Percentiles rank a stretch among this genome's conserved stretches.
Conservation (phyloP, 1,140 invertebrate species). For the Drosophila repleta region DNA sequence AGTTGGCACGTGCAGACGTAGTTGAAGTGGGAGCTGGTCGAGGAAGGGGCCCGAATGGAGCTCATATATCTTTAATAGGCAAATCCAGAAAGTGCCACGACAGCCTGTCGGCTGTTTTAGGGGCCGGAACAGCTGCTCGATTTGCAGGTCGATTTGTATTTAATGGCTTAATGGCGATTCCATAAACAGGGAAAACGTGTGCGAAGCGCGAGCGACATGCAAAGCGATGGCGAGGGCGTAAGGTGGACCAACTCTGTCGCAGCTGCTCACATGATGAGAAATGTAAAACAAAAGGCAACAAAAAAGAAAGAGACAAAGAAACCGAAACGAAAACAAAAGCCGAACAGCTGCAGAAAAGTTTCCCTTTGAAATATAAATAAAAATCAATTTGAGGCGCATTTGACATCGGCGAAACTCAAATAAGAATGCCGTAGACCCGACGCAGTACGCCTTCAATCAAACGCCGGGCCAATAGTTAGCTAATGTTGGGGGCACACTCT, state of each 20-base stretch:
- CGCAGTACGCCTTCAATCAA: conserved; percentile 51
- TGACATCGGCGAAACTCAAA: conserved; percentile 73
- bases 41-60: not conserved
- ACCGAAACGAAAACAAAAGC: conserved; percentile 59
- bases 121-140: conserved; percentile 26
- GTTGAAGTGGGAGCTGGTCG: conserved; percentile 20
- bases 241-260: conserved; percentile 56
- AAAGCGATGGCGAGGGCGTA: not conserved
- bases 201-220: conserved; percentile 28
- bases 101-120: not conserved
- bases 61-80: conserved; percentile 33
- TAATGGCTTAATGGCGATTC: conserved; percentile 62
- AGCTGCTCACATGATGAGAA: conserved; percentile 50
- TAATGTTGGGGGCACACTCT: conserved; percentile 50
- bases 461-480: conserved; percentile 69
- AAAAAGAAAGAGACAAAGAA: conserved; percentile 14
- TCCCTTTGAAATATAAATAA: conserved; percentile 79
- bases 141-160: conserved; percentile 35
- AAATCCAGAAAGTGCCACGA: conserved; percentile 5
- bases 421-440: conserved; percentile 25
- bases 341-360: conserved; percentile 74
- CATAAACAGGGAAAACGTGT: conserved; percentile 29
- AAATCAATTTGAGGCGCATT: conserved; percentile 79
- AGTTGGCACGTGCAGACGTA: not conserved
- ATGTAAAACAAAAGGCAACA: conserved; percentile 31